Evolutionary conservation across 1,140 invertebrate genomes (phyloP).

Genomic region (Neoseiulus cucumeris): DNA sequence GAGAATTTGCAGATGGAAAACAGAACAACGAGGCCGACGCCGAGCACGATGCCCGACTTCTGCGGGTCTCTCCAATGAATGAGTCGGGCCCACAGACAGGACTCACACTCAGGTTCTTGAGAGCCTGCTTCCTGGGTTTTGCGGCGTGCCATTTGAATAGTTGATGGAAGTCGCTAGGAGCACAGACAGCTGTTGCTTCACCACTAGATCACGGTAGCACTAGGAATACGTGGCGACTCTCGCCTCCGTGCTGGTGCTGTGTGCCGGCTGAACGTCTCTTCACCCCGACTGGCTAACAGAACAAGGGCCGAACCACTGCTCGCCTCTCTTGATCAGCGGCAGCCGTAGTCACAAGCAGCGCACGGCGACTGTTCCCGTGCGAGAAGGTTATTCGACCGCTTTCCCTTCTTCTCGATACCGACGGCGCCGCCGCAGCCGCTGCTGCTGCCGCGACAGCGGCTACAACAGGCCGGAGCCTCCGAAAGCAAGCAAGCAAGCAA

Average conservation of each 20-base stretch:
- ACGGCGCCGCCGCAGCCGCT: neutral
- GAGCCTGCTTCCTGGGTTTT: neutral
- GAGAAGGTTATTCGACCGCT: neutral
- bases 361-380: neutral
- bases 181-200: too few species aligned
- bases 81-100: neutral
- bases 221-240: too few species aligned
- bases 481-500: too few species aligned
- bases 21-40: conserved; percentile 57
- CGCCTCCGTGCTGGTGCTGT: too few species aligned
- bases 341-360: too few species aligned
- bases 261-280: too few species aligned
- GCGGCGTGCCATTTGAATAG: neutral
- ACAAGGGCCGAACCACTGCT: neutral
- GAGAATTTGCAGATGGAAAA: conserved; percentile 81
- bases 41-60: conserved; percentile 77
- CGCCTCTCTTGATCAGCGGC: neutral
- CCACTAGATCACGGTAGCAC: too few species aligned
- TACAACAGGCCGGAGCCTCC: too few species aligned
- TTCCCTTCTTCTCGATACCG: neutral
- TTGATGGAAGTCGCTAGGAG: neutral
- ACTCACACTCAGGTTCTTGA: conserved; percentile 3
- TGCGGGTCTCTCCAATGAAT: conserved; percentile 88
- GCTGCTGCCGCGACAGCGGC: neutral
- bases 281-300: too few species aligned